Conservation (phyloP, 2,113 vertebrate genomes). For the Oreotrochilus melanogaster region DNA sequence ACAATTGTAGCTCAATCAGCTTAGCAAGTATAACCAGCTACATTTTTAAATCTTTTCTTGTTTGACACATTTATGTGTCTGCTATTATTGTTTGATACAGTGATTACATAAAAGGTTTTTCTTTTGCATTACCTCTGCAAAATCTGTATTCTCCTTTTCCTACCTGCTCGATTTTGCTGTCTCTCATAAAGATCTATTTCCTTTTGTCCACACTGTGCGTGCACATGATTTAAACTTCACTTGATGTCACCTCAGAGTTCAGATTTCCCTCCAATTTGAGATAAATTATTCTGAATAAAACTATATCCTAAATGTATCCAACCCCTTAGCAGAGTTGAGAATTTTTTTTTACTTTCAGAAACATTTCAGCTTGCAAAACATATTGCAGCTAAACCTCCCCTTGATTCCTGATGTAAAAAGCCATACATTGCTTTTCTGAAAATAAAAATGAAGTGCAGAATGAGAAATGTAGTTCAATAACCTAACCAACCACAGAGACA, state of each 20-base stretch:
- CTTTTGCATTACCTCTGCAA: background rate
- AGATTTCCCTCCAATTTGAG: constrained; percentile 40
- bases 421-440: background rate
- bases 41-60: background rate
- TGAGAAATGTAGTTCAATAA: background rate
- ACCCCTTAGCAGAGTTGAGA: constrained; percentile 2
- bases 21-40: background rate
- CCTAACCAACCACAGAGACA: background rate
- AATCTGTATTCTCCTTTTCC: background rate
- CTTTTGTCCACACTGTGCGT: constrained; percentile 27
- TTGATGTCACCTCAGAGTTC: constrained; percentile 41
- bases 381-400: background rate
- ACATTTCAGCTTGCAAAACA: background rate
- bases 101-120: background rate
- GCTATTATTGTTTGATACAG: background rate
- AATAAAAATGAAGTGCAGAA: background rate
- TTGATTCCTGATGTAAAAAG: background rate
- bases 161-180: background rate
- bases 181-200: constrained; percentile 22
- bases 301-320: constrained; percentile 35
- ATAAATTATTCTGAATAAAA: constrained; percentile 23
- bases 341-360: background rate
- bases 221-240: background rate
- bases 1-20: background rate
- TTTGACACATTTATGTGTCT: background rate